Percentiles rank a stretch among this genome's conserved stretches.
phyloP scores from a whole-genome alignment of 2,888 invertebrate species.

The Leucophora obtusa region DNA sequence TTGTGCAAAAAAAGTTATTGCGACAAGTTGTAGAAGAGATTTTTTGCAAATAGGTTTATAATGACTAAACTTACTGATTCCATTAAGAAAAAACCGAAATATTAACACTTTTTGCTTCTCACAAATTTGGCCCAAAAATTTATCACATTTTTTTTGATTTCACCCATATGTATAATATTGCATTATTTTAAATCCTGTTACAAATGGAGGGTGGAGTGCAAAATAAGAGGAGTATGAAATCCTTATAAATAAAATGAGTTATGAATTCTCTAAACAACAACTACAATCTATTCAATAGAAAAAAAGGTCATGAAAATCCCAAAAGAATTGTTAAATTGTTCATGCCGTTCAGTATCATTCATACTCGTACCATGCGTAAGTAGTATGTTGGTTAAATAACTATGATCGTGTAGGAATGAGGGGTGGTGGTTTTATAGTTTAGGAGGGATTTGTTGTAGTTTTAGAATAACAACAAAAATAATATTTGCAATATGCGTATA shows the following conservation, averaged over 20 bases:
- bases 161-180: slow-evolving; percentile 58
- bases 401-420: slow-evolving; percentile 5
- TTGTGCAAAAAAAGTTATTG: too few species aligned
- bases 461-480: background rate
- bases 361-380: background rate
- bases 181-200: slow-evolving; percentile 38
- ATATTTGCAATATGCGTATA: slow-evolving; percentile 46
- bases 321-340: slow-evolving; percentile 60
- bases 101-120: too few species aligned
- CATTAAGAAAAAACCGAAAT: too few species aligned
- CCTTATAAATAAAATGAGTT: slow-evolving; percentile 47
- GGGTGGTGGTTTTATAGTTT: slow-evolving; percentile 28
- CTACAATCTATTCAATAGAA: slow-evolving; percentile 29
- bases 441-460: slow-evolving; percentile 21
- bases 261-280: slow-evolving; percentile 57
- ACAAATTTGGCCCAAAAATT: too few species aligned
- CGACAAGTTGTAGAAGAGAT: too few species aligned
- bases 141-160: too few species aligned
- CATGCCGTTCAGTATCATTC: slow-evolving; percentile 41
- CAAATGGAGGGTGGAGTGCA: slow-evolving; percentile 23
- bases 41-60: too few species aligned
- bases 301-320: slow-evolving; percentile 54
- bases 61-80: too few species aligned
- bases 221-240: slow-evolving; percentile 7
- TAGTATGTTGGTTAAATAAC: too few species aligned